Base-by-base conservation (phyloP, 2,113 vertebrate genomes). In the Tapirus terrestris region DNA sequence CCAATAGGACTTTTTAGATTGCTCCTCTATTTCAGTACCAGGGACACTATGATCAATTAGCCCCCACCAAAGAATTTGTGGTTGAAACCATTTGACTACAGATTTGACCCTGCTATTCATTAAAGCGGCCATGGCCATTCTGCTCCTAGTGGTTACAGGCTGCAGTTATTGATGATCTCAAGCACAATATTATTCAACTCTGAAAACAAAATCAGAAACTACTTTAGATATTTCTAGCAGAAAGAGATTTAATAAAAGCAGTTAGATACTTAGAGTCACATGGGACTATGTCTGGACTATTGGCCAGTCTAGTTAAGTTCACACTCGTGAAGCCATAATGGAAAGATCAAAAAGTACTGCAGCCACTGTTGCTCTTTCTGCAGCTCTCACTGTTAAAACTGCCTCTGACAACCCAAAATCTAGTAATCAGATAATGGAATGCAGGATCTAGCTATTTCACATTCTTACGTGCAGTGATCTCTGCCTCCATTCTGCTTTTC, bases 71-170 rank as follows among this genome's bases (percentile, higher is more conserved):
- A 76, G 5, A 67, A 51, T 12, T 23, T 75, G 10, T 0, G 14
- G 13, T 63, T 82, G 20, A 88, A 39, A 60, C 23, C 29, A 61
- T 72, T 87, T 70, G 53, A 43, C 43, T 36, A 63, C 21, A 17
- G 12, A 1, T 10, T 25, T 53, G 12, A 51, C 12, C 0, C 8
- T 63, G 23, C 5, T 70, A 12, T 81, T 43, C 27, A 39, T 12
- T 27, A 17, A 0, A 0, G 48, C 51, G 6, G 5, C 20, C 16
- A 5, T 8, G 11, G 6, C 16, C 1, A 2, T 48, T 72, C 67
- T 25, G n/a, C 20, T 43, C 60, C 9, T 58, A 4, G 11, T 1
- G 17, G 3, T 27, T 81, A 20, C 25, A 48, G 68, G 31, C 18
- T 56, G 0, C n/a, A n/a, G 5, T 48, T 68, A 48, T 31, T 70